Base-by-base conservation (phyloP, 2,888 invertebrate species). In the Pandemis heparana region DNA sequence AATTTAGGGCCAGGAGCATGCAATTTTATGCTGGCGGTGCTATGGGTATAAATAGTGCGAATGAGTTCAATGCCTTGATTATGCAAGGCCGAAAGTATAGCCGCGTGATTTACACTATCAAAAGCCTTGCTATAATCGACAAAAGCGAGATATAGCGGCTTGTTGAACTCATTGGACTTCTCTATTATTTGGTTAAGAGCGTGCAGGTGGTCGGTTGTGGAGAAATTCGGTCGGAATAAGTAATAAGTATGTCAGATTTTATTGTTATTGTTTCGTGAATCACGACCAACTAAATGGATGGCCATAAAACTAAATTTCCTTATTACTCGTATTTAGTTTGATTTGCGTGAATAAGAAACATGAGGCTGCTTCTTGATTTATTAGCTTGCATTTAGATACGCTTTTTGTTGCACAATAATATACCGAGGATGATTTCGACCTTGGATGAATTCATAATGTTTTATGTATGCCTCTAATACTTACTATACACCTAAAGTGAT, bases 241-340 rank as follows among this genome's bases (percentile, higher is more conserved):
- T n/a, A n/a, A n/a, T n/a, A n/a, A n/a, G n/a, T 23, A 32, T 32
- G 23, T 1, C 23, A 32, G 23, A 2, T 32, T 16, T 51, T 51
- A 51, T 51, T 51, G n/a, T 51, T 51, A 51, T 51, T 51, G 51
- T 53, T 53, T 53, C 53, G 9, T 18, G 53, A 53, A 9, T 53
- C 53, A 53, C 18, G 53, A 18, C 8, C 16, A 39, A n/a, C 8
- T 41, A 61, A 60, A 61, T 41, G 39, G 61, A 9, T n/a, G 61
- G 16, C 9, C 61, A 10, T 62, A 41, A 39, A 39, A 61, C 41
- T 39, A 38, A 32, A 60, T 61, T 7, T 39, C 12, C 51, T 10
- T 51, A 46, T 32, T 32, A 32, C 23, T 32, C 23, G 5, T 46
- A 46, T 51, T 51, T 51, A 16, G 5, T 16, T n/a, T 56, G 18